Conservation (phyloP, 2,888 invertebrate genomes). For the Dryadula phaetusa region DNA sequence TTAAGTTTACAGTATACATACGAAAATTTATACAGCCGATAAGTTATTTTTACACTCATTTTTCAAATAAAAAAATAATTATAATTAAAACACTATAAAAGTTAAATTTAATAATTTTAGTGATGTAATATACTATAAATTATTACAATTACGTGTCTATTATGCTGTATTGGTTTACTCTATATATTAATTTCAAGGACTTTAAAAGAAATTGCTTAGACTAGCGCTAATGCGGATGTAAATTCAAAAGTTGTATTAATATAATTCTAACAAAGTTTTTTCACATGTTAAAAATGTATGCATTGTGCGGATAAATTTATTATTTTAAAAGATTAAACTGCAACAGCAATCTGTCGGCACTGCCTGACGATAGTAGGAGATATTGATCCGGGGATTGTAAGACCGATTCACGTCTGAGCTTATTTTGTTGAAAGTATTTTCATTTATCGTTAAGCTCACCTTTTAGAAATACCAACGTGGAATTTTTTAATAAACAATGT, state of each 20-base stretch:
- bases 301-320: background rate
- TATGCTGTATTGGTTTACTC: background rate
- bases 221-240: background rate
- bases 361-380: background rate
- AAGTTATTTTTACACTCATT: no score
- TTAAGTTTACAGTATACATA: no score
- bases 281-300: background rate
- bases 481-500: no score
- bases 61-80: no score
- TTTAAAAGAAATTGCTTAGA: background rate
- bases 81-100: no score
- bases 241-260: slow-evolving; percentile 1
- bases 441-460: no score
- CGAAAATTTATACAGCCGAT: no score
- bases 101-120: no score
- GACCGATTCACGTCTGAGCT: no score
- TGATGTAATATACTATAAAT: background rate
- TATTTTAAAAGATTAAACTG: background rate
- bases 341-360: background rate
- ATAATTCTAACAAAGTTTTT: background rate
- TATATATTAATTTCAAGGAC: slow-evolving; percentile 2
- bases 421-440: no score
- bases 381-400: background rate
- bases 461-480: no score
- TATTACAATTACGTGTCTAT: background rate